Evolutionary conservation across 2,888 invertebrate species (phyloP), one percentile per base, ranked within the genome.

Genomic region (Campaea margaritaria): DNA sequence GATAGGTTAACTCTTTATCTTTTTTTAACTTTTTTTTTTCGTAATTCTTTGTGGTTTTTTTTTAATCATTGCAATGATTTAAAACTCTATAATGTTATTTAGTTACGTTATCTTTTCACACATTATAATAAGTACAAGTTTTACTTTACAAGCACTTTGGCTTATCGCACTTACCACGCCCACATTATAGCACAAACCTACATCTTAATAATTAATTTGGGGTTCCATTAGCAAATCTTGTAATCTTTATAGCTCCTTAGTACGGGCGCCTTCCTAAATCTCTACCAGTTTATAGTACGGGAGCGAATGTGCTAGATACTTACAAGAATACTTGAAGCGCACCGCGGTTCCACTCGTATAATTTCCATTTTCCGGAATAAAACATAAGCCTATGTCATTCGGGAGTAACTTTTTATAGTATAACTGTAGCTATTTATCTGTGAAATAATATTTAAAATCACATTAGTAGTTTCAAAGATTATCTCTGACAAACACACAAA

Each of bases 181-280:
- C 27, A 65, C 62, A 67, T 69, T 65, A 68, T 63, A 56, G 63
- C 64, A 39, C 65, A 73, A 74, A 77, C 73, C 74, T 73, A 76
- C 71, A 77, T 79, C 78, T 81, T 78, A 86, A 86, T 87, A 85
- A 87, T 83, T 88, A 87, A 89, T 87, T 87, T 82, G 76, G 49
- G 68, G 70, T 69, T 71, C 85, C 87, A 88, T 89, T 89, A 88
- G 80, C 67, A 66, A 69, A 73, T 79, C 70, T 78, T 77, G 85
- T 89, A 85, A 89, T 86, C 88, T 87, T 86, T 84, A 89, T 79
- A 83, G 81, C 79, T 82, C 80, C 83, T 79, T 73, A 73, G 78
- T 74, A 73, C 69, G 79, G 59, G 77, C 73, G 77, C 73, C 76
- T 70, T 70, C 68, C 76, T 86, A 82, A 85, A 86, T 86, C 86